Evolutionary conservation across 2,113 vertebrate genomes (phyloP).

Genomic region (Leucopternis melanops): DNA sequence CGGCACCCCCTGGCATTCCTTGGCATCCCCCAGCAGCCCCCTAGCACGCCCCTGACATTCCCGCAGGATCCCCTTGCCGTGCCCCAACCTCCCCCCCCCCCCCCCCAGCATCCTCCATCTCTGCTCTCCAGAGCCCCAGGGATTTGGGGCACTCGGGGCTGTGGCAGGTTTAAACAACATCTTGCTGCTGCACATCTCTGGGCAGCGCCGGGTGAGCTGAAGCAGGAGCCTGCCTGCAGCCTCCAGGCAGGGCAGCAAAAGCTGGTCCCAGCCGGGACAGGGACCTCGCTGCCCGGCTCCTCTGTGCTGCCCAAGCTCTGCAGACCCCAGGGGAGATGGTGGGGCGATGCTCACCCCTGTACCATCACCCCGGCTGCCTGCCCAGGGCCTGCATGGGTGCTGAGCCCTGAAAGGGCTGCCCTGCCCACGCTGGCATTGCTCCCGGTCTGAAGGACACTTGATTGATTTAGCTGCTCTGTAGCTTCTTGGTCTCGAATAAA

Average conservation of each 20-base stretch:
- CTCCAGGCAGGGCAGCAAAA: neutral
- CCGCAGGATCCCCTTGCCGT: neutral
- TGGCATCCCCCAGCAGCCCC: too few relatives aligned
- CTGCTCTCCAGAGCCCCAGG: fast-evolving
- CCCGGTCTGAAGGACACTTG: neutral
- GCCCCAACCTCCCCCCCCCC: neutral
- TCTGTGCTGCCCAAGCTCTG: neutral
- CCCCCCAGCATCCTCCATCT: too few relatives aligned
- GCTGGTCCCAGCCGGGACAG: fast-evolving
- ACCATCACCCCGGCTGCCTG: neutral
- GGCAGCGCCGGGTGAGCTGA: fast-evolving
- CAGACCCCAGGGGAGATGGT: neutral
- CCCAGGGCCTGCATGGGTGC: fast-evolving
- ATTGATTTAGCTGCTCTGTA: neutral
- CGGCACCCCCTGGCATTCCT: neutral
- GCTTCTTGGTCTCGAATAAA: neutral
- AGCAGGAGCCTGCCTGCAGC: neutral
- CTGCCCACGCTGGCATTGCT: fast-evolving
- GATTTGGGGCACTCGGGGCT: fast-evolving
- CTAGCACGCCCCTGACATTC: too few relatives aligned
- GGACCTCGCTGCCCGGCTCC: fast-evolving
- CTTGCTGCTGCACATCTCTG: neutral
- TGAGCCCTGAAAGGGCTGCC: neutral
- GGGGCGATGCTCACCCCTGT: neutral
- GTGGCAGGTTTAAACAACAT: neutral